A percentile compares a stretch with the other conserved stretches of the same genome.
These are phyloP conservation scores for Spongilla lacustris DNA, from an alignment of 37 sponge, comb jelly and placozoan genomes.

Conservation along the genomic window DNA sequence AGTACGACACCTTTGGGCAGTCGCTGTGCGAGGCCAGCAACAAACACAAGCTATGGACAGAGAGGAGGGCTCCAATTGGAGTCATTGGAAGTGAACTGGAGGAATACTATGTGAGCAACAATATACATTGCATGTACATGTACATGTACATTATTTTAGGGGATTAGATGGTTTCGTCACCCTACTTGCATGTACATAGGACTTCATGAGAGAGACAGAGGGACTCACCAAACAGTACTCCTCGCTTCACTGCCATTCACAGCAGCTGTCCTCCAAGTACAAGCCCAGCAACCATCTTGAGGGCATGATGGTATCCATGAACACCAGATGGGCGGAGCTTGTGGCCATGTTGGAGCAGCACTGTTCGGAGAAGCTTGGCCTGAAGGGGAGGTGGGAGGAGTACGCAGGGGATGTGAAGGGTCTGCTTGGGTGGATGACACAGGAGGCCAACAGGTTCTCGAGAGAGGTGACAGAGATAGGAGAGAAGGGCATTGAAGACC, in stretches of 20 bases:
- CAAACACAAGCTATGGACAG: neutral
- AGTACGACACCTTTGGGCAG: slow-evolving; percentile 7
- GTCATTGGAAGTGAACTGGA: slow-evolving; percentile 38
- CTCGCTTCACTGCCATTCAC: slow-evolving; percentile 2
- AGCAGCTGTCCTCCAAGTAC: slow-evolving; percentile 17
- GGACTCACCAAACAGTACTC: slow-evolving; percentile 33
- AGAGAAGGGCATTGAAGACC: slow-evolving; percentile 72
- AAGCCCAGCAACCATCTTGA: slow-evolving; percentile 40
- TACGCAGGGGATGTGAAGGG: slow-evolving; percentile 57
- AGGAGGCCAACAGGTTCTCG: slow-evolving; percentile 62
- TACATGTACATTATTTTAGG: neutral
- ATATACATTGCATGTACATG: neutral
- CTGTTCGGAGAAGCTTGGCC: slow-evolving; percentile 17
- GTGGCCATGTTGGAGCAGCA: slow-evolving; percentile 4
- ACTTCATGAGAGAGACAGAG: slow-evolving; percentile 51
- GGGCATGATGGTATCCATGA: slow-evolving; percentile 19
- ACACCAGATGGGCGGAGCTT: slow-evolving; percentile 24
- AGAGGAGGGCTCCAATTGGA: slow-evolving; percentile 56
- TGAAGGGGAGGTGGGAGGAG: slow-evolving; percentile 48
- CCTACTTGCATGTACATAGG: neutral
- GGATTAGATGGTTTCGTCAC: neutral
- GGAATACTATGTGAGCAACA: slow-evolving; percentile 35
- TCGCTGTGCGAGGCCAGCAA: slow-evolving; percentile 11
- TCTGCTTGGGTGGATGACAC: slow-evolving; percentile 63
- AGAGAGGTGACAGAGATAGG: slow-evolving; percentile 51